A percentile compares a stretch with the other conserved stretches of the same genome.
Evolutionary conservation across 2,888 invertebrate genomes (phyloP).

Genomic region (Gerris lacustris): DNA sequence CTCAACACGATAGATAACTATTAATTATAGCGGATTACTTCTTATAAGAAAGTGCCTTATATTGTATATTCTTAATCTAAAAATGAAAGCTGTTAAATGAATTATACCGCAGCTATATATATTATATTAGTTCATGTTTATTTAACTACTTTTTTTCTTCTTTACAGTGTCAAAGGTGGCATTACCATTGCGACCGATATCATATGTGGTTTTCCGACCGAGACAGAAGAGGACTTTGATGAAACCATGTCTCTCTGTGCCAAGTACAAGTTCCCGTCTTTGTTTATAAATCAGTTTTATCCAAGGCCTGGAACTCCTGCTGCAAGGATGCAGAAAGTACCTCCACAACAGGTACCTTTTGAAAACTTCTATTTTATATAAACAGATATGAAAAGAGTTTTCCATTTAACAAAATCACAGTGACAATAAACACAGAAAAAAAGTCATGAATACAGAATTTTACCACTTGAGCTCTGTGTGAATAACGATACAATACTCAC

Average conservation of each 20-base stretch:
- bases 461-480: no score
- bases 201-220: conserved; percentile 96
- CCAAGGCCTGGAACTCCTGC: conserved; percentile 94
- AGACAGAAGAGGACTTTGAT: conserved; percentile 78
- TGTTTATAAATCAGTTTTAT: conserved; percentile 97
- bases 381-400: neutral
- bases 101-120: neutral
- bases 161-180: conserved; percentile 57
- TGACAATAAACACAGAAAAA: neutral
- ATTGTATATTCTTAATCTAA: no score
- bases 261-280: conserved; percentile 77
- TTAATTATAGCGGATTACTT: no score
- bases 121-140: conserved; percentile 9
- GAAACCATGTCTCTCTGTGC: conserved; percentile 72
- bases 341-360: conserved; percentile 56
- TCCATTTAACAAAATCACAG: neutral
- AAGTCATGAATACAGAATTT: neutral
- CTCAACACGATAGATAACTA: no score
- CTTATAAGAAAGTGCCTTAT: no score
- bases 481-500: no score
- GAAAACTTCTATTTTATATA: neutral
- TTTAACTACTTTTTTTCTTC: conserved; percentile 22
- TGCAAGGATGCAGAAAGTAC: conserved; percentile 72
- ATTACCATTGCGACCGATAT: conserved; percentile 95
- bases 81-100: neutral